Evolutionary conservation across 2,113 vertebrate species (phyloP).

Genomic region (Aix galericulata): DNA sequence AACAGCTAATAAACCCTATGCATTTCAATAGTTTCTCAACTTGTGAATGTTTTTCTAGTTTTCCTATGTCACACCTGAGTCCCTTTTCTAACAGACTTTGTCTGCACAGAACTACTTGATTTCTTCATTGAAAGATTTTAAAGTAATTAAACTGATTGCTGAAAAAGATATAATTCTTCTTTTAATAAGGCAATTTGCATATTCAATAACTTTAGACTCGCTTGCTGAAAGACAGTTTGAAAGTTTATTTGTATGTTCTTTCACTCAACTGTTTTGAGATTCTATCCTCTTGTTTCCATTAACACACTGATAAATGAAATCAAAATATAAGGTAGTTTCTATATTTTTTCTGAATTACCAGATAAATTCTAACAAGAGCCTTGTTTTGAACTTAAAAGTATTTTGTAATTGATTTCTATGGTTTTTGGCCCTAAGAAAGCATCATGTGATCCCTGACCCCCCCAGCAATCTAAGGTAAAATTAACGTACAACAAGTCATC

Average conservation of each 20-base stretch:
- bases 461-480: neutral
- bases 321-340: slow-evolving; percentile 43
- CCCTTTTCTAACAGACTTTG: slow-evolving; percentile 33
- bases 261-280: slow-evolving; percentile 54
- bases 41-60: slow-evolving; percentile 30
- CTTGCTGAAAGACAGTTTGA: slow-evolving; percentile 61
- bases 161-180: slow-evolving; percentile 72
- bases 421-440: neutral
- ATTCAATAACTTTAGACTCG: slow-evolving; percentile 63
- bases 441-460: neutral
- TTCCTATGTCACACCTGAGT: slow-evolving; percentile 49
- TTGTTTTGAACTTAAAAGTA: neutral
- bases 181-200: slow-evolving; percentile 74
- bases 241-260: slow-evolving; percentile 73
- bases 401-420: neutral
- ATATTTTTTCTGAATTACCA: slow-evolving; percentile 25
- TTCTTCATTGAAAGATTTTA: slow-evolving; percentile 65
- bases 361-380: neutral
- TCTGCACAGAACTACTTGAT: slow-evolving; percentile 48
- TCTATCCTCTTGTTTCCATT: slow-evolving; percentile 39
- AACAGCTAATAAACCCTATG: neutral
- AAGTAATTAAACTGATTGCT: slow-evolving; percentile 71
- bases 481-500: neutral
- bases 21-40: neutral
- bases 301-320: slow-evolving; percentile 3